Percentiles rank a stretch among this genome's conserved stretches.
phyloP scores from a whole-genome alignment of 2,888 invertebrate species.

The Troides aeacus region DNA sequence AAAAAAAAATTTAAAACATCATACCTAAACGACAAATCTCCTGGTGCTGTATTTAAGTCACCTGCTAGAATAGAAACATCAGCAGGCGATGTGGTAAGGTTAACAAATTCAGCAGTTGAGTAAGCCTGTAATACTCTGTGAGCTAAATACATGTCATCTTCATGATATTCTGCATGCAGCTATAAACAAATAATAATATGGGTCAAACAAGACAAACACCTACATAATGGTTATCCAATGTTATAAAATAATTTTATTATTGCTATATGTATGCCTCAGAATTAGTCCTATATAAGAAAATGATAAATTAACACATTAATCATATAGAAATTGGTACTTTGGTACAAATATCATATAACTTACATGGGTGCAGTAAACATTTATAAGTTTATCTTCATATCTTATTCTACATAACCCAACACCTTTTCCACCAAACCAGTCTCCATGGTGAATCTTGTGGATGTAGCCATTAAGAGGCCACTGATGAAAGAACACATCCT shows the following conservation, averaged over 20 bases:
- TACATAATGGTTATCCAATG: too few species aligned
- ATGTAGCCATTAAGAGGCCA: conserved; percentile 99
- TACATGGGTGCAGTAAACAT: conserved; percentile 97
- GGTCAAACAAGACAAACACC: too few species aligned
- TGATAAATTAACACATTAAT: too few species aligned
- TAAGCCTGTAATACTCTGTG: conserved; percentile 96
- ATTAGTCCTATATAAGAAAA: too few species aligned
- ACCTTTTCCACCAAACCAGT: conserved; percentile 99
- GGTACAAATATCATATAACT: conserved; percentile 54
- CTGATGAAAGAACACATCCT: conserved; percentile 93
- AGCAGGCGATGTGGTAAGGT: conserved; percentile 87
- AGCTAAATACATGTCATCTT: conserved; percentile 92
- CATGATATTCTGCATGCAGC: conserved; percentile 97
- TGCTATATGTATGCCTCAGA: too few species aligned
- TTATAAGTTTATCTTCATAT: conserved; percentile 84
- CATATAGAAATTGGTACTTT: too few species aligned
- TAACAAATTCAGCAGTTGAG: conserved; percentile 96
- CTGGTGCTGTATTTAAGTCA: conserved; percentile 95
- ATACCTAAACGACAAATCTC: conserved; percentile 87
- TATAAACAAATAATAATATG: conserved; percentile 56
- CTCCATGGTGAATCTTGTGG: conserved; percentile 96
- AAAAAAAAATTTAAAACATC: neutral
- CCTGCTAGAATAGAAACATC: conserved; percentile 94
- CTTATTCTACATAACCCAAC: conserved; percentile 90
- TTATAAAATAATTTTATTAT: too few species aligned